Conservation (phyloP, 1,140 invertebrate genomes). For the Nixonia krombeini region DNA sequence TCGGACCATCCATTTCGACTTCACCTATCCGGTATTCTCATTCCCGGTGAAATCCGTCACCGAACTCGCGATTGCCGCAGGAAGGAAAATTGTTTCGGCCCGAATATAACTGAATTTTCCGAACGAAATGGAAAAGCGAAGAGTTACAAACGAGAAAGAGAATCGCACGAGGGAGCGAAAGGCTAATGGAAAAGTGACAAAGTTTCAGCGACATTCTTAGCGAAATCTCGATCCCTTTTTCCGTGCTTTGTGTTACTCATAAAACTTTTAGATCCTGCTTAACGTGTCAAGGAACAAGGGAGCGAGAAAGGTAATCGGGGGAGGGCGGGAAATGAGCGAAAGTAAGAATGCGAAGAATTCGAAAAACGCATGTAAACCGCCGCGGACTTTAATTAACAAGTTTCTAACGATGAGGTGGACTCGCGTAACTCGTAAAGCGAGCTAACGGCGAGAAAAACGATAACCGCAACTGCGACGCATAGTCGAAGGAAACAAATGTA, state of each 20-base stretch:
- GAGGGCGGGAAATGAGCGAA: background rate
- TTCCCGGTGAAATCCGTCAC: background rate
- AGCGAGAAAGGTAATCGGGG: background rate
- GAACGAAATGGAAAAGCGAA: background rate
- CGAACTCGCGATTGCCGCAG: background rate
- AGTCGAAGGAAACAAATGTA: conserved; percentile 9
- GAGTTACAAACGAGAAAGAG: background rate
- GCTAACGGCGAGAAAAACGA: conserved; percentile 7
- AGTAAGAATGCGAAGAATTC: conserved; percentile 5
- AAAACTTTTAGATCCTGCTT: background rate
- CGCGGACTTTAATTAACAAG: conserved; percentile 6
- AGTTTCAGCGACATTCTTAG: conserved; percentile 1
- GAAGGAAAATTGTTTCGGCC: conserved; percentile 1
- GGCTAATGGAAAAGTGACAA: conserved; percentile 7
- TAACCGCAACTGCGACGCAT: conserved; percentile 10
- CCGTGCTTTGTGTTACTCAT: background rate
- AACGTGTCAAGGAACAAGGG: too few relatives aligned
- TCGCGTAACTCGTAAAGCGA: background rate
- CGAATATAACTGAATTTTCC: background rate
- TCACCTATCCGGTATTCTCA: background rate
- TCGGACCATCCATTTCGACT: background rate
- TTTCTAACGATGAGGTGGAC: background rate
- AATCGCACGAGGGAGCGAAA: background rate
- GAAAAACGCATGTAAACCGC: background rate
- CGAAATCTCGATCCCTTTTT: conserved; percentile 1